Conservation (phyloP, 2,113 vertebrate species). For the Uria aalge region DNA sequence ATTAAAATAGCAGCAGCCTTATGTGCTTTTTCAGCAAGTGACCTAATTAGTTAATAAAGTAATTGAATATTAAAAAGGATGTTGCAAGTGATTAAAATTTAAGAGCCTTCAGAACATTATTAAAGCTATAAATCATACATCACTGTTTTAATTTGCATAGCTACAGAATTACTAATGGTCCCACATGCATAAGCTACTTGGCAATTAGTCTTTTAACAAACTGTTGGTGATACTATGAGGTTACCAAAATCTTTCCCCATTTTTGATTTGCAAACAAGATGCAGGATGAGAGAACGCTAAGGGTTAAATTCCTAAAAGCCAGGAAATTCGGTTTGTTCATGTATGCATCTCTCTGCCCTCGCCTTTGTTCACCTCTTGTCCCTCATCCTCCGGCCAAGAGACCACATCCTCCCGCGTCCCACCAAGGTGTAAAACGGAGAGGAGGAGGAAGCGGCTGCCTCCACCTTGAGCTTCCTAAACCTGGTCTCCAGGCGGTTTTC, state of each 20-base stretch:
- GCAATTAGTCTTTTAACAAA: constrained; percentile 84
- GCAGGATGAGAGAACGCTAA: background rate
- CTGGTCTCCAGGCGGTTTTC: background rate
- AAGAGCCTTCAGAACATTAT: constrained; percentile 87
- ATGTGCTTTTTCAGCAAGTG: constrained; percentile 86
- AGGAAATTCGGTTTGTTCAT: background rate
- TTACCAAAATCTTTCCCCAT: constrained; percentile 61
- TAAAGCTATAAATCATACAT: constrained; percentile 89
- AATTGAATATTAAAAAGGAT: constrained; percentile 90
- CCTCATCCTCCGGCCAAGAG: background rate
- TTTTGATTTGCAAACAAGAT: constrained; percentile 55
- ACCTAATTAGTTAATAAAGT: constrained; percentile 91
- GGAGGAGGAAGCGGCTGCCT: background rate
- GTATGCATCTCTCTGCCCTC: background rate
- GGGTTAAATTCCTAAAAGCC: constrained; percentile 1
- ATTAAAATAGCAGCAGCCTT: constrained; percentile 83
- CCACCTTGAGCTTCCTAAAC: background rate
- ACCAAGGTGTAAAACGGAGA: background rate
- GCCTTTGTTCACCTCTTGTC: background rate
- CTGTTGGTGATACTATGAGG: constrained; percentile 71
- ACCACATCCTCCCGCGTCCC: background rate
- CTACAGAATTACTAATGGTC: constrained; percentile 82
- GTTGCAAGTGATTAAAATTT: constrained; percentile 89
- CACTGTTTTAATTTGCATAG: constrained; percentile 88
- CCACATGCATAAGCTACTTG: constrained; percentile 73